Base-by-base conservation (phyloP, 1,140 invertebrate species). In the Bradynema listronoti region DNA sequence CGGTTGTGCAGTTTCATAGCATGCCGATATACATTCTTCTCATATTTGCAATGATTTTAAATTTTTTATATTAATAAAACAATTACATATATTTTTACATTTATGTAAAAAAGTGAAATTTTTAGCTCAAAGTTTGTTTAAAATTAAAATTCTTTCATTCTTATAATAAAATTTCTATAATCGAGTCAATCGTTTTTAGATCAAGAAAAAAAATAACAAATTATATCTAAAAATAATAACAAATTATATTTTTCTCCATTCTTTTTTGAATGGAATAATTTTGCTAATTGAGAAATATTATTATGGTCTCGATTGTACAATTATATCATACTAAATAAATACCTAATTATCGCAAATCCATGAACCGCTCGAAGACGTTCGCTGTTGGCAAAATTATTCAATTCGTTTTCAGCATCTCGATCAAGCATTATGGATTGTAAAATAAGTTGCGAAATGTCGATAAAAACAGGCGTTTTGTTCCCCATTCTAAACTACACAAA, bases 301-400 rank as follows among this genome's bases (percentile, higher is more conserved):
- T n/a, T n/a, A n/a, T n/a, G n/a, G n/a, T n/a, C n/a, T n/a, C n/a
- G n/a, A n/a, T n/a, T n/a, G n/a, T n/a, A n/a, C n/a, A n/a, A n/a
- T n/a, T n/a, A n/a, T n/a, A n/a, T n/a, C n/a, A n/a, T n/a, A n/a
- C 11, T 39, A 22, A 54, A 54, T 36, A n/a, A 16, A 14, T 22
- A 63, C 61, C 61, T 51, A 30, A 66, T 63, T 22, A 63, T 63
- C 30, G 39, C 62, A 1, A 61, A 52, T 14, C 62, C 36, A 42
- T 49, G 50, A 46, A 63, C 65, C 32, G 56, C 27, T 0, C 47
- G 42, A 34, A 61, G 9, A 57, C n/a, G n/a, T n/a, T 61, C 60
- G 4, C 29, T 36, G 6, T 54, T 57, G 14, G 46, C 52, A 25
- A 65, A 14, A 51, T 6, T 7, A 9, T 49, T 25, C 47, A 46